Evolutionary conservation across 1,140 invertebrate species (phyloP), one percentile per base, ranked within the genome.

Genomic region (Macrostomum lignano): DNA sequence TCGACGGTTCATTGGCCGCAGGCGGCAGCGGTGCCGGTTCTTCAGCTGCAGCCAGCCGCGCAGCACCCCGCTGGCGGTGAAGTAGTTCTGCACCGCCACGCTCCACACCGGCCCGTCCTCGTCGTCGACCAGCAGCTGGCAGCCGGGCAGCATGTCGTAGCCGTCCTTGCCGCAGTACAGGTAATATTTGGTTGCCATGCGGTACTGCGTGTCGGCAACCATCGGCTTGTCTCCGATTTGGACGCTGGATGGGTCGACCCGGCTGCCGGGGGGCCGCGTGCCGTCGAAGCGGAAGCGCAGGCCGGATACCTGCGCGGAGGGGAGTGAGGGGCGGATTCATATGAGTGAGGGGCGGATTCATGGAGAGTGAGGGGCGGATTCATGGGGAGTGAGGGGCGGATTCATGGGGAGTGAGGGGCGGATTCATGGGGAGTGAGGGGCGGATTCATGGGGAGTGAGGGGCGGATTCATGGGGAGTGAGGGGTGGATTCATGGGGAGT

Each of bases 251-350:
- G 65, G 58, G 38, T 72, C 68, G 0, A 84, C 66, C 17, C 76
- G 52, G 30, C 65, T 38, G 5, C 73, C 73, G 0, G 68, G 53
- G 4, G 69, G 66, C 47, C 67, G 65, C 1, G 59, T 55, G 0
- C 76, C 73, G 58, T 81, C 68, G 57, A 81, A 82, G 1, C 69
- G 72, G 58, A 81, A 84, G 36, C 64, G 67, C 3, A 81, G 53
- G 20, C 77, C 77, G 0, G 73, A 65, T 3, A 73, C 69, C 26
- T 28, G n/a, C n/a, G n/a, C n/a, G n/a, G n/a, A n/a, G n/a, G n/a
- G n/a, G n/a, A n/a, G n/a, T n/a, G n/a, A n/a, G n/a, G n/a, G n/a
- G n/a, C n/a, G n/a, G n/a, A n/a, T n/a, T n/a, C n/a, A n/a, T n/a
- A n/a, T n/a, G 9, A n/a, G n/a, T 24, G n/a, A 24, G n/a, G 9